Conservation (phyloP, 2,797 vertebrate genomes). For the Leptatherina wallacei region DNA sequence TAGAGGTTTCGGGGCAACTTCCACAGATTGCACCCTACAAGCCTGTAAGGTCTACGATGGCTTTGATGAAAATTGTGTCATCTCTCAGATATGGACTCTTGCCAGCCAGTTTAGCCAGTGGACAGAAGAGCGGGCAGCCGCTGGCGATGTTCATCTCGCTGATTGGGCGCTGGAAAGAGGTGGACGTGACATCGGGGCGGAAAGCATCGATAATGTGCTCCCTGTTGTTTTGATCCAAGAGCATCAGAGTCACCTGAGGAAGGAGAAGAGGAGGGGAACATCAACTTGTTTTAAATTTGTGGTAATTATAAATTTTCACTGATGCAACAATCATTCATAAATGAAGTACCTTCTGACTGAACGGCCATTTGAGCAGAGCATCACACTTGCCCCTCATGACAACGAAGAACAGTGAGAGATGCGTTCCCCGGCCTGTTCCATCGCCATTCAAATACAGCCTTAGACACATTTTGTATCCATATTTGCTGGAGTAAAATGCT, state of each 20-base stretch:
- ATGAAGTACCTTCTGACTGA: conserved; percentile 93
- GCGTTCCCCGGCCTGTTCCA: conserved; percentile 91
- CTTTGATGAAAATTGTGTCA: conserved; percentile 97
- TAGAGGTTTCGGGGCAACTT: conserved; percentile 58
- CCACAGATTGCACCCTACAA: conserved; percentile 84
- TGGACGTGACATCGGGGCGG: conserved; percentile 92
- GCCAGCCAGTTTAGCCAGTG: conserved; percentile 90
- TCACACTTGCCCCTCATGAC: conserved; percentile 95
- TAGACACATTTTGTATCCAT: conserved; percentile 98
- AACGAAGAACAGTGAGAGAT: conserved; percentile 96
- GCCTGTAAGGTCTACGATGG: conserved; percentile 95
- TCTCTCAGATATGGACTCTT: conserved; percentile 94
- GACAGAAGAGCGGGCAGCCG: conserved; percentile 97
- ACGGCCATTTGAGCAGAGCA: conserved; percentile 94
- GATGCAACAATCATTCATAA: background rate
- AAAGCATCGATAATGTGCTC: conserved; percentile 98
- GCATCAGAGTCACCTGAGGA: conserved; percentile 94
- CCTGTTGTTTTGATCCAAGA: conserved; percentile 96
- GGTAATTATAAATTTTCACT: rapidly evolving
- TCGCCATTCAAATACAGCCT: conserved; percentile 96
- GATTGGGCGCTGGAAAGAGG: conserved; percentile 94
- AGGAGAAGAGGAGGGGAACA: background rate
- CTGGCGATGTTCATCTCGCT: conserved; percentile 98
- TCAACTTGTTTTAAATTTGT: background rate
- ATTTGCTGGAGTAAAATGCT: conserved; percentile 98